Conservation (phyloP, 2,113 vertebrate genomes). For the Lathamus discolor region DNA sequence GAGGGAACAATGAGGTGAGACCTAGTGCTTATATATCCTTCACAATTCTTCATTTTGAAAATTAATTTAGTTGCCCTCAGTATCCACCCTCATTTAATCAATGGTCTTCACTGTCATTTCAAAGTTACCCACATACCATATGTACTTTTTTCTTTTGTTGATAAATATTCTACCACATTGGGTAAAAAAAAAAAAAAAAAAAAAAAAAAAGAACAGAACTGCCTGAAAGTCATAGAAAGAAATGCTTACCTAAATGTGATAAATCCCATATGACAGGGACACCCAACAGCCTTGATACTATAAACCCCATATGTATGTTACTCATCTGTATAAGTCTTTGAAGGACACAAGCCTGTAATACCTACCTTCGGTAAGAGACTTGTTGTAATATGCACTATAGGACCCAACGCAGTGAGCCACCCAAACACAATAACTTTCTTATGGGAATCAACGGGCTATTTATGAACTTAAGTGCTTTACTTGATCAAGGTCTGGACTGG, state of each 20-base stretch:
- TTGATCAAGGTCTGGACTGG: not conserved
- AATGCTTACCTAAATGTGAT: not conserved
- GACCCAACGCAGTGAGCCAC: not conserved
- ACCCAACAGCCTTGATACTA: not conserved
- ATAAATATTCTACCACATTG: not conserved
- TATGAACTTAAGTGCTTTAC: not conserved
- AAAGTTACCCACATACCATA: not conserved
- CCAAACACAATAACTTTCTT: not conserved
- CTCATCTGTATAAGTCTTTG: not conserved
- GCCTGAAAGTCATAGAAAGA: not conserved
- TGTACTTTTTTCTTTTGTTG: not conserved
- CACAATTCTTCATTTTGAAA: not conserved
- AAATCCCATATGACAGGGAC: not conserved
- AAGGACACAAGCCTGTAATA: not conserved
- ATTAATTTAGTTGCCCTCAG: not conserved
- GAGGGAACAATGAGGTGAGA: not conserved
- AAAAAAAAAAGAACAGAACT: not conserved
- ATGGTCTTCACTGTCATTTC: not conserved
- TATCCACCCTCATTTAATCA: not conserved
- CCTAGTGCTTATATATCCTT: not conserved
- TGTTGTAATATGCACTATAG: not conserved
- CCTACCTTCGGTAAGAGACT: not conserved
- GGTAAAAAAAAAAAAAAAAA: not conserved
- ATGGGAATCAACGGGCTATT: not conserved
- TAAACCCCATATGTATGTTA: not conserved